Evolutionary conservation across 1,140 invertebrate genomes (phyloP).

Genomic region (Drosophila arizonae): DNA sequence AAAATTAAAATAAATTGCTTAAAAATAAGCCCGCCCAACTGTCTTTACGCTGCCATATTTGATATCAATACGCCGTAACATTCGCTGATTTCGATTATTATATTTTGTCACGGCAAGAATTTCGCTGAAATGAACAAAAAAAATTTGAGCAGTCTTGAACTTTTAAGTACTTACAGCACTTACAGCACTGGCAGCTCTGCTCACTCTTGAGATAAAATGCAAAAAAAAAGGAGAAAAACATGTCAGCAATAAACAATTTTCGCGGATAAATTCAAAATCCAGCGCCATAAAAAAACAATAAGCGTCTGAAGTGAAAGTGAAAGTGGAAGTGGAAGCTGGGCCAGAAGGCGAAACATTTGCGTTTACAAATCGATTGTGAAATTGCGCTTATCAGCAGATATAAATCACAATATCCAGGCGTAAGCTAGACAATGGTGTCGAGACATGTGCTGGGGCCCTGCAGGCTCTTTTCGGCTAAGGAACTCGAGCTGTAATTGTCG

Average conservation of each 20-base stretch:
- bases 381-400: conserved; percentile 62
- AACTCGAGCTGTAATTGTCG: conserved; percentile 62
- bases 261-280: conserved; percentile 10
- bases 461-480: conserved; percentile 39
- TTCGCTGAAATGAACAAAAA: no score
- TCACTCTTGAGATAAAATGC: no score
- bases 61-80: background rate
- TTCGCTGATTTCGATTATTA: no score
- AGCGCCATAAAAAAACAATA: conserved; percentile 49
- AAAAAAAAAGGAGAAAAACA: background rate
- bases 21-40: no score
- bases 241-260: conserved; percentile 30
- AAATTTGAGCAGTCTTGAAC: no score
- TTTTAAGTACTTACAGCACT: no score
- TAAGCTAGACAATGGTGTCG: conserved; percentile 37
- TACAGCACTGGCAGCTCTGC: no score
- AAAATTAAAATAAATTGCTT: no score
- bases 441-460: conserved; percentile 2
- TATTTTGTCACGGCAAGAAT: conserved; percentile 20
- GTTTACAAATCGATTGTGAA: conserved; percentile 59
- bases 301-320: background rate
- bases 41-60: no score
- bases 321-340: background rate
- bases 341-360: conserved; percentile 43
- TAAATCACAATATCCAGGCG: conserved; percentile 58